A percentile compares a stretch with the other conserved stretches of the same genome.
Evolutionary conservation across 1,140 invertebrate genomes (phyloP).

Genomic region (Propsilocerus akamusi): DNA sequence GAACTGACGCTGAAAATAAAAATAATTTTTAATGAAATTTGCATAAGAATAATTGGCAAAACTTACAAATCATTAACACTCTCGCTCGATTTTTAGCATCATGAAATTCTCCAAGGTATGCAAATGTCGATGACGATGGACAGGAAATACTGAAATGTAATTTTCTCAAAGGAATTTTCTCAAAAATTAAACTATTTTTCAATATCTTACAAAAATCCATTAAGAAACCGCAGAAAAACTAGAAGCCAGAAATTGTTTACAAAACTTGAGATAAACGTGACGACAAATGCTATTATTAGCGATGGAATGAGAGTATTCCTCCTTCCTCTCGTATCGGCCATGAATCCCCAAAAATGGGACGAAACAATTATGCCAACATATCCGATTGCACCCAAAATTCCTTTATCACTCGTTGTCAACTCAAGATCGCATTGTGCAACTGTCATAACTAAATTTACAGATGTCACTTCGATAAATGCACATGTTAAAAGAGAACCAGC

Average conservation of each 20-base stretch:
- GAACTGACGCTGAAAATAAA: too few species aligned
- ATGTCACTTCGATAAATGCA: constrained; percentile 15
- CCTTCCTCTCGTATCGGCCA: constrained; percentile 19
- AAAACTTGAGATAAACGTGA: constrained; percentile 27
- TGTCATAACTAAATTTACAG: constrained; percentile 21
- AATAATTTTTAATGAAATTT: too few species aligned
- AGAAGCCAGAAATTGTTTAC: constrained; percentile 29
- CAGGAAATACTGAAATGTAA: constrained; percentile 12
- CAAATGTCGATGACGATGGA: constrained; percentile 9
- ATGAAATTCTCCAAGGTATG: constrained; percentile 14
- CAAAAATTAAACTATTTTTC: neutral
- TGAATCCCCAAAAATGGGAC: constrained; percentile 22
- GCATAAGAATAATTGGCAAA: too few species aligned
- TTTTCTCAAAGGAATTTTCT: neutral
- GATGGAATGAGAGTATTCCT: constrained; percentile 26
- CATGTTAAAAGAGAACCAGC: neutral
- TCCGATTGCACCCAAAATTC: constrained; percentile 17
- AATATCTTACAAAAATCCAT: constrained; percentile 33
- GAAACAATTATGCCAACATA: constrained; percentile 20
- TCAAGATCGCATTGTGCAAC: constrained; percentile 23
- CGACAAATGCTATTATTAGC: constrained; percentile 29
- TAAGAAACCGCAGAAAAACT: constrained; percentile 29
- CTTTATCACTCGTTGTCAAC: constrained; percentile 15
- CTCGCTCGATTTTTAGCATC: constrained; percentile 8
- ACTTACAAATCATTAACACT: constrained; percentile 6